phyloP scores from a whole-genome alignment of 2,797 vertebrate species.

The Microtus californicus region DNA sequence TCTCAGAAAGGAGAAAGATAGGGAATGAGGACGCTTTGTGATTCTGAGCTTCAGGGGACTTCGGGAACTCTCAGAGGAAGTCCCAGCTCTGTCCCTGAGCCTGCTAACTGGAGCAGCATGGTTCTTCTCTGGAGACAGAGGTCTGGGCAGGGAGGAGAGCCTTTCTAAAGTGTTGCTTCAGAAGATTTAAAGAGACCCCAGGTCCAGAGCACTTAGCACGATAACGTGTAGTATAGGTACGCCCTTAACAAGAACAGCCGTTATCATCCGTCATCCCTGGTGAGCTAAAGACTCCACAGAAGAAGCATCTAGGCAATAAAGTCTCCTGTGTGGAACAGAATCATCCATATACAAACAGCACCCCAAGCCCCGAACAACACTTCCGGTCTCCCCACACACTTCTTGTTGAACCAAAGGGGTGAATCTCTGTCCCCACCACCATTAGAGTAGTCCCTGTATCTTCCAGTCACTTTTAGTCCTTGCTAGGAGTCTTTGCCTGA shows the following conservation, averaged over 20 bases:
- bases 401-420: too few species aligned
- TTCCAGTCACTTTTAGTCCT: background rate
- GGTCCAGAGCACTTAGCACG: background rate
- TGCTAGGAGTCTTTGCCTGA: background rate
- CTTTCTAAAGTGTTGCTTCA: background rate
- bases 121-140: background rate
- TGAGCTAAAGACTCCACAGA: background rate
- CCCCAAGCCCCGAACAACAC: background rate
- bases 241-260: background rate
- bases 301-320: background rate
- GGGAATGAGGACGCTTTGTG: background rate
- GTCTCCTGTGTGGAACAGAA: background rate
- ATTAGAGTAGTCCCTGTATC: background rate
- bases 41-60: background rate
- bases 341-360: background rate
- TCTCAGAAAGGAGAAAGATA: background rate
- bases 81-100: background rate
- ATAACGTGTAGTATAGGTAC: background rate
- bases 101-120: background rate
- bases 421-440: background rate
- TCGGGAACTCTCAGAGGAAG: background rate
- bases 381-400: background rate
- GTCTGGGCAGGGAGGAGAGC: too few species aligned
- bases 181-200: background rate
- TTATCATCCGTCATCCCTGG: background rate